Evolutionary conservation across 2,113 vertebrate species (phyloP), one percentile per base, ranked within the genome.

Genomic region (Copsychus sechellarum): DNA sequence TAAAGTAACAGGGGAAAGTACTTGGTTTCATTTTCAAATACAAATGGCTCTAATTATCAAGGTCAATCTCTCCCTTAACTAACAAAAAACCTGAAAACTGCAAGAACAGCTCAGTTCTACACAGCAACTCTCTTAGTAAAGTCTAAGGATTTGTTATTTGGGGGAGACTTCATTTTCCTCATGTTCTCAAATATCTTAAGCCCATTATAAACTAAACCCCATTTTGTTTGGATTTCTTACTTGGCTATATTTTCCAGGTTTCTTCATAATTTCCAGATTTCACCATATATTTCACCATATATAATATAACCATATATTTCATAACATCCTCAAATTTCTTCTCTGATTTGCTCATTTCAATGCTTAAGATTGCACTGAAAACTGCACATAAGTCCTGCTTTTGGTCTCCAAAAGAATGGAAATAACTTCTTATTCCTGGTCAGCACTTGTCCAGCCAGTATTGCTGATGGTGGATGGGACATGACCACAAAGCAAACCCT

Each of bases 401-500:
- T 47, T 34, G 28, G 31, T 14, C 14, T 4, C 14, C 5, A 61
- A 40, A 62, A 23, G 11, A 74, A 80, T 1, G 3, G 29, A 72
- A 90, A 20, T 26, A 61, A 51, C 12, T 54, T 38, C 7, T 65
- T n/a, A 34, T 23, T 84, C 33, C 38, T 76, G 57, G 17, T 45
- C 29, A 67, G 9, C 57, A 56, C 25, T 77, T 36, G 8, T 16
- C n/a, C 18, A 3, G 28, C 25, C 72, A 84, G 4, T 9, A 21
- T 17, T 74, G 56, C 65, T 74, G 34, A 1, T 21, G 5, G 13
- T 24, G 22, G 40, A 40, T 1, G 14, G 50, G 70, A 24, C 17
- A 47, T 0, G 0, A 60, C 8, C 53, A 36, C 20, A 72, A 43
- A n/a, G 48, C 23, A 64, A 87, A 18, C 11, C 23, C 54, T 45